Conservation (phyloP, 1,140 invertebrate genomes). For the Philotrypesis tridentata region DNA sequence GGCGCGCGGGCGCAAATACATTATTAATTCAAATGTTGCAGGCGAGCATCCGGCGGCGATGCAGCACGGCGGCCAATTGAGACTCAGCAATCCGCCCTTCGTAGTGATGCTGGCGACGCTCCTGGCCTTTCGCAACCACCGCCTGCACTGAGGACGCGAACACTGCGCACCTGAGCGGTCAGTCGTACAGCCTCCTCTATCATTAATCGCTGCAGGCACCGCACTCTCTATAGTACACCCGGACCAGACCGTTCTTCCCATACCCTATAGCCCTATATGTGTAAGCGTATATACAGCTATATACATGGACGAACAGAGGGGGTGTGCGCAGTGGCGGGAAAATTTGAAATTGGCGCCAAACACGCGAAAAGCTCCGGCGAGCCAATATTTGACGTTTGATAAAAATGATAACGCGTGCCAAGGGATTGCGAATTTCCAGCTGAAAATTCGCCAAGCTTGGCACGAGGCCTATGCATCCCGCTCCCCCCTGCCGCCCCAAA, state of each 20-base stretch:
- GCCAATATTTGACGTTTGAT: constrained; percentile 7
- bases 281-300: background rate
- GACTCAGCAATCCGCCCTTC: constrained; percentile 72
- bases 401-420: constrained; percentile 21
- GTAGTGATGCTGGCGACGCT: constrained; percentile 71
- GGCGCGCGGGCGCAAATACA: too few relatives aligned
- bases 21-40: constrained; percentile 68
- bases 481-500: too few relatives aligned
- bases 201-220: too few relatives aligned
- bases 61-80: constrained; percentile 81
- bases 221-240: too few relatives aligned
- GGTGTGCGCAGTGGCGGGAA: background rate
- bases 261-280: background rate
- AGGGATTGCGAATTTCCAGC: background rate
- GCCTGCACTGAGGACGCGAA: constrained; percentile 58
- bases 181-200: constrained; percentile 1
- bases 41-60: constrained; percentile 89
- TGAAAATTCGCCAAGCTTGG: background rate
- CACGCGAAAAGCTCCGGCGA: background rate
- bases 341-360: background rate
- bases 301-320: too few relatives aligned
- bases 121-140: constrained; percentile 70
- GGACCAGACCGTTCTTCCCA: background rate
- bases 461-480: background rate
- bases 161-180: constrained; percentile 32